Conservation (phyloP, 2,113 vertebrate species). For the Saccopteryx bilineata region DNA sequence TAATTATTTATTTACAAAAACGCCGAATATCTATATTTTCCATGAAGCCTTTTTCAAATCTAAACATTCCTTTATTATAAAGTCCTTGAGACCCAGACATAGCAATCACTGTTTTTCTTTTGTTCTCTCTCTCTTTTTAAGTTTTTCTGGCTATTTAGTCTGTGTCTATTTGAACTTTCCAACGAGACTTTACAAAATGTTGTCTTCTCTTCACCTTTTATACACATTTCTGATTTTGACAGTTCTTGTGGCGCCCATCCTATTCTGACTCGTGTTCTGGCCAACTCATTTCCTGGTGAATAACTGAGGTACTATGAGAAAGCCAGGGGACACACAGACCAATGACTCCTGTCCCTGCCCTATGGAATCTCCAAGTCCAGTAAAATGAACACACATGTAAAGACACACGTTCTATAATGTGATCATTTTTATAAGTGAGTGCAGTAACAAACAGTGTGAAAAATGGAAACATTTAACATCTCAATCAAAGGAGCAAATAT, state of each 20-base stretch:
- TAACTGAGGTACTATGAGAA: not conserved
- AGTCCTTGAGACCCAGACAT: not conserved
- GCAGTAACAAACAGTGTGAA: not conserved
- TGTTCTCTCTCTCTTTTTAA: not conserved
- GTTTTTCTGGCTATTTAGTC: not conserved
- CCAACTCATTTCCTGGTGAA: not conserved
- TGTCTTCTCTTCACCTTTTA: not conserved
- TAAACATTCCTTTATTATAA: not conserved
- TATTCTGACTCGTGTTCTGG: not conserved
- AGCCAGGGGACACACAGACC: not conserved
- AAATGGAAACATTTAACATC: not conserved
- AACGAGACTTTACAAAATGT: not conserved
- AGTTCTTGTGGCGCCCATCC: not conserved
- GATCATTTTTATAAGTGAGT: not conserved
- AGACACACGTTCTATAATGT: not conserved
- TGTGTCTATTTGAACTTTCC: not conserved
- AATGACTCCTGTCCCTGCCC: not conserved
- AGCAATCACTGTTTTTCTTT: not conserved
- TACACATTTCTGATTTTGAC: not conserved
- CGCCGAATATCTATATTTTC: not conserved
- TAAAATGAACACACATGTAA: rapidly evolving
- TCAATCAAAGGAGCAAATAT: not conserved
- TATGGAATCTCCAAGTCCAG: not conserved
- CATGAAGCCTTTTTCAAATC: not conserved
- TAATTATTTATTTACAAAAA: not conserved